Evolutionary conservation across 2,113 vertebrate species (phyloP), one percentile per base, ranked within the genome.

Genomic region (Rafetus swinhoei): DNA sequence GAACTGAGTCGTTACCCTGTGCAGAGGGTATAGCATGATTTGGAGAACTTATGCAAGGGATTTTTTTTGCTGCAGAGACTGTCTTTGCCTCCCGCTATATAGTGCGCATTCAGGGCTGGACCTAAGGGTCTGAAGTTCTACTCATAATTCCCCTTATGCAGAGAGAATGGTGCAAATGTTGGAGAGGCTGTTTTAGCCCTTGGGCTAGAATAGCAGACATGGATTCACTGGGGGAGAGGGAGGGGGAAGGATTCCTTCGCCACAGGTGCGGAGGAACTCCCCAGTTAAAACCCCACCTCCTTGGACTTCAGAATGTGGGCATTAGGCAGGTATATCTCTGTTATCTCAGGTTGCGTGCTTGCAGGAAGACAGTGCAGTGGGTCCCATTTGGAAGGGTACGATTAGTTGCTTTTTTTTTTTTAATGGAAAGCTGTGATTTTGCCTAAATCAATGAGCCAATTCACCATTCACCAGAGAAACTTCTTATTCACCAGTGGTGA

Each of bases 401-500:
- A 93, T 94, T 96, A 95, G n/a, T 90, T 88, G 76, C 81, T 82
- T 94, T 89, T 74, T 94, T 89, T 74, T 86, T 84, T 85, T 96
- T 90, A 92, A 86, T 93, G 72, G 88, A 91, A 95, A 94, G 92
- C 85, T 95, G 93, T 89, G 85, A 96, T 94, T 96, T 94, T 97
- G 88, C 94, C 96, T 95, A 97, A 97, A 92, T 94, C 90, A 94
- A 96, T 94, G 95, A 93, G 93, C 95, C 96, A 90, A 93, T 90
- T 97, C 95, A 89, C 84, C 91, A 94, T 87, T 0, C 93, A 62
- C 90, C 57, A 96, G 79, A 92, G 94, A 97, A 96, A 95, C 94
- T 97, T 96, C 97, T 95, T 96, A 94, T 96, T 94, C 95, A 94
- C 95, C 95, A 96, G 1, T 87, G 95, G 96, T 91, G 93, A 97